phyloP scores from a whole-genome alignment of 2,113 vertebrate species.

The Zosterops pallidus region DNA sequence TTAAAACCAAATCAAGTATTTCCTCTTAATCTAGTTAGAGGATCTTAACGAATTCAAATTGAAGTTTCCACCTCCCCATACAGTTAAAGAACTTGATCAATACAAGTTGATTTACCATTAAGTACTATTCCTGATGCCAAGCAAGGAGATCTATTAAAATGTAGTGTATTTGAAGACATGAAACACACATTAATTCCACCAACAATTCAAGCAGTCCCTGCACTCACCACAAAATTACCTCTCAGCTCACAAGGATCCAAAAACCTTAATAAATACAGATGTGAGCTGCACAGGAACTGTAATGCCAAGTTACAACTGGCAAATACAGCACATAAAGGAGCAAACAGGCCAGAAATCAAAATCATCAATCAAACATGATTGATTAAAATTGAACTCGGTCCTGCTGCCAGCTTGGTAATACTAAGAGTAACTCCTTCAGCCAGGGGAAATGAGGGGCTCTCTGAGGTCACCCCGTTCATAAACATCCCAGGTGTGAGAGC shows the following conservation, averaged over 20 bases:
- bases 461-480: too few species aligned
- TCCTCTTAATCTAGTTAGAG: neutral
- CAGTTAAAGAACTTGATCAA: neutral
- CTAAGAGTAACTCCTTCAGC: neutral
- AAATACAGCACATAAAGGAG: neutral
- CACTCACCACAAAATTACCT: neutral
- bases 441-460: neutral
- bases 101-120: neutral
- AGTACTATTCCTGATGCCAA: neutral
- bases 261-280: neutral
- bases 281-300: neutral
- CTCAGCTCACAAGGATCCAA: neutral
- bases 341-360: neutral
- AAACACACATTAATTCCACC: neutral
- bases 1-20: neutral
- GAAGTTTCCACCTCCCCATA: neutral
- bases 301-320: neutral
- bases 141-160: neutral
- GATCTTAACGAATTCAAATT: neutral
- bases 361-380: neutral
- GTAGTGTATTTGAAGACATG: neutral
- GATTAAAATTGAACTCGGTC: neutral
- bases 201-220: neutral
- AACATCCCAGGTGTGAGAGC: neutral
- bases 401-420: neutral